Conservation (phyloP, 2,113 vertebrate genomes). For the Seriola aureovittata region DNA sequence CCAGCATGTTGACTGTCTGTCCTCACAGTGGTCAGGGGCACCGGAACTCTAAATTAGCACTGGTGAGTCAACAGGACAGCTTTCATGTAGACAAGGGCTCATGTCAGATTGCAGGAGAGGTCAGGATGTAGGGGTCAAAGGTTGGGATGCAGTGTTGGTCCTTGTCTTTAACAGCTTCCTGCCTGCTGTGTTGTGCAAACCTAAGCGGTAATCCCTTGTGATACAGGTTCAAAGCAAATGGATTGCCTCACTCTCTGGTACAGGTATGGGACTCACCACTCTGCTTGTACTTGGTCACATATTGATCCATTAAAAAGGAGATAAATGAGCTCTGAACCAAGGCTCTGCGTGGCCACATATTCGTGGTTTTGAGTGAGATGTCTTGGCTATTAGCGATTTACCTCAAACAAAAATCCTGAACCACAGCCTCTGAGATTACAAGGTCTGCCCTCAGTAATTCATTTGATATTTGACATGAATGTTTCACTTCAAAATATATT, state of each 20-base stretch:
- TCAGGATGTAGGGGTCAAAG: conserved; percentile 75
- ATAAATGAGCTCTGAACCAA: background rate
- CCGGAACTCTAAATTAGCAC: conserved; percentile 78
- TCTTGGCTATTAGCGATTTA: background rate
- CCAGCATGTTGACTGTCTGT: conserved; percentile 62
- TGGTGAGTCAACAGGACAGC: conserved; percentile 70
- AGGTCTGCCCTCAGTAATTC: background rate
- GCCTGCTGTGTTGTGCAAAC: conserved; percentile 71
- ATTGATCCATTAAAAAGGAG: background rate
- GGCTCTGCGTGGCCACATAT: background rate
- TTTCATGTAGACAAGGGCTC: conserved; percentile 78
- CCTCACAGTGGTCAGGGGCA: conserved; percentile 64
- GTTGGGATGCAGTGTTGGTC: conserved; percentile 70
- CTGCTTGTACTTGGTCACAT: conserved; percentile 17
- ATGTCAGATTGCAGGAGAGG: conserved; percentile 75
- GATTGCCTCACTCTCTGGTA: conserved; percentile 31
- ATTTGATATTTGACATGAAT: conserved; percentile 33
- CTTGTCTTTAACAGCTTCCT: conserved; percentile 81
- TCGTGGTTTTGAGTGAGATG: background rate
- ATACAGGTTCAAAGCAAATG: conserved; percentile 67
- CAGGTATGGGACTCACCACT: conserved; percentile 43
- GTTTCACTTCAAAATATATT: conserved; percentile 28
- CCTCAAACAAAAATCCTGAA: conserved; percentile 20
- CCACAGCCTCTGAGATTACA: conserved; percentile 11
- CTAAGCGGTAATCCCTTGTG: conserved; percentile 65